These are phyloP conservation scores for Sogatella furcifera DNA, from an alignment of 1,140 invertebrate species.

Conservation along the genomic window DNA sequence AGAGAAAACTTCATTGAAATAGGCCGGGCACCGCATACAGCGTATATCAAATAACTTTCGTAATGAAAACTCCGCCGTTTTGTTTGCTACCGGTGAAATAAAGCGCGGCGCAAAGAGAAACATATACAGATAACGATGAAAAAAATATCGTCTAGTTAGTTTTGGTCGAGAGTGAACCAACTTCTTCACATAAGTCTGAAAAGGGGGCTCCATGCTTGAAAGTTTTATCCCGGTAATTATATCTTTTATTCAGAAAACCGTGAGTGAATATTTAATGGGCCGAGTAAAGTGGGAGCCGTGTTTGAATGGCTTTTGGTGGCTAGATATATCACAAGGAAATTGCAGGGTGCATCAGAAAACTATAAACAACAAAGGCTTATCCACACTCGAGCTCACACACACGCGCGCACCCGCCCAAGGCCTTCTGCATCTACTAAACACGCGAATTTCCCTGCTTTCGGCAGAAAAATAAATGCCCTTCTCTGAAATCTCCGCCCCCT, in stretches of 20 bases:
- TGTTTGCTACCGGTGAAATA: no score
- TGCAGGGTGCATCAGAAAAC: conserved; percentile 3
- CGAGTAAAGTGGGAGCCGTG: neutral
- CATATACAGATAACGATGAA: no score
- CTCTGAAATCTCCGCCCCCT: neutral
- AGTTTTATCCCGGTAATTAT: conserved; percentile 2
- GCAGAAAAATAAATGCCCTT: neutral
- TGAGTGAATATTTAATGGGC: conserved; percentile 1
- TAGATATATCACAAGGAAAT: conserved; percentile 1
- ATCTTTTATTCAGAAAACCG: conserved; percentile 4
- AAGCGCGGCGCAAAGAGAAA: no score
- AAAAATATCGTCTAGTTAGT: neutral
- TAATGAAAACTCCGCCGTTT: no score
- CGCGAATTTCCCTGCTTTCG: neutral
- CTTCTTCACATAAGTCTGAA: conserved; percentile 1
- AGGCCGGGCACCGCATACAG: no score
- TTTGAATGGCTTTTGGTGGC: neutral
- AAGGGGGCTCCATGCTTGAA: neutral
- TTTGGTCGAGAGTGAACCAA: neutral
- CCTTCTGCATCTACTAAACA: conserved; percentile 1
- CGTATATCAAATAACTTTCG: no score
- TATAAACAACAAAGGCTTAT: conserved; percentile 1
- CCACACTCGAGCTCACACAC: neutral
- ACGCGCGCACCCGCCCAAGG: neutral
- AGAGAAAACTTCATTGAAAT: no score